A percentile compares a stretch with the other conserved stretches of the same genome.
Evolutionary conservation across 2,888 invertebrate species (phyloP).

Genomic region (Himalopsyche anomala): DNA sequence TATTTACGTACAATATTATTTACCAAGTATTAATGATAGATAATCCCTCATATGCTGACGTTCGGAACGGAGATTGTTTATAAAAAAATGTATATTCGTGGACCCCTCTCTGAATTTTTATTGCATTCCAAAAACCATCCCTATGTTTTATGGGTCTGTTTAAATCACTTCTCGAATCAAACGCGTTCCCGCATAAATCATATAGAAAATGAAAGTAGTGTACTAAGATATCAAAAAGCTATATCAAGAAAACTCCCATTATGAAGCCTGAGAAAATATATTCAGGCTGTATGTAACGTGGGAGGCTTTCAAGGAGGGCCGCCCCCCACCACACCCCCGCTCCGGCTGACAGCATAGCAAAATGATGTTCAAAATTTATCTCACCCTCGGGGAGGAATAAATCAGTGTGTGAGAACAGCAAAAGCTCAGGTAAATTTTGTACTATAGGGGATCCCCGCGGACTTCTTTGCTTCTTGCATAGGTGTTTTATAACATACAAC

Average conservation of each 20-base stretch:
- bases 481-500: not conserved
- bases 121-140: too few species aligned
- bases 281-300: conserved; percentile 37
- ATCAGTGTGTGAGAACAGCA: conserved; percentile 47
- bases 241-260: conserved; percentile 36
- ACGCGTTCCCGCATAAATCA: not conserved
- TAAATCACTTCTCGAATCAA: conserved; percentile 14
- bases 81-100: too few species aligned
- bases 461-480: not conserved
- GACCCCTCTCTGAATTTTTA: too few species aligned
- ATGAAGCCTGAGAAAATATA: conserved; percentile 23
- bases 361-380: conserved; percentile 61
- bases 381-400: conserved; percentile 57
- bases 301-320: conserved; percentile 26
- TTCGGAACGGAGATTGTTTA: too few species aligned
- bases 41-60: too few species aligned
- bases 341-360: conserved; percentile 37
- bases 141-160: not conserved
- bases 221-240: conserved; percentile 36
- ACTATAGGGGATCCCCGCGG: not conserved
- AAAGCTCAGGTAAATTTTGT: conserved; percentile 41
- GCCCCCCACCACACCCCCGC: not conserved
- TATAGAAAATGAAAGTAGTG: not conserved
- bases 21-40: too few species aligned
- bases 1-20: too few species aligned